These are phyloP conservation scores for Drosophila melanogaster DNA, from an alignment of 1,140 invertebrate species.

Conservation along the genomic window Release_6_plus_ISO1_MT NC_004354.4:14738501-14739000, in stretches of 20 bases:
- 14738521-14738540: background rate
- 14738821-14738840: conserved; percentile 19
- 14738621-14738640: no score
- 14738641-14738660: no score
- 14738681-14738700: conserved; percentile 35
- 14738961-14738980: conserved; percentile 26
- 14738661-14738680: background rate
- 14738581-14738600: no score
- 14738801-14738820: conserved; percentile 25
- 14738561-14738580: no score
- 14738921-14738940: conserved; percentile 2
- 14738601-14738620: no score
- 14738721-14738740: conserved; percentile 14
- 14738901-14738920: background rate
- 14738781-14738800: conserved; percentile 58
- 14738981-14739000: conserved; percentile 27
- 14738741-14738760: conserved; percentile 31
- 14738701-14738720: conserved; percentile 28
- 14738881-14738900: conserved; percentile 1
- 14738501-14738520: conserved; percentile 24
- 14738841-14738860: background rate
- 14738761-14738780: conserved; percentile 67
- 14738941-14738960: conserved; percentile 48
- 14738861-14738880: background rate
- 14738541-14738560: background rate